Evolutionary conservation across 1,140 invertebrate genomes (phyloP).

Genomic region (Macrobrachium nipponense): DNA sequence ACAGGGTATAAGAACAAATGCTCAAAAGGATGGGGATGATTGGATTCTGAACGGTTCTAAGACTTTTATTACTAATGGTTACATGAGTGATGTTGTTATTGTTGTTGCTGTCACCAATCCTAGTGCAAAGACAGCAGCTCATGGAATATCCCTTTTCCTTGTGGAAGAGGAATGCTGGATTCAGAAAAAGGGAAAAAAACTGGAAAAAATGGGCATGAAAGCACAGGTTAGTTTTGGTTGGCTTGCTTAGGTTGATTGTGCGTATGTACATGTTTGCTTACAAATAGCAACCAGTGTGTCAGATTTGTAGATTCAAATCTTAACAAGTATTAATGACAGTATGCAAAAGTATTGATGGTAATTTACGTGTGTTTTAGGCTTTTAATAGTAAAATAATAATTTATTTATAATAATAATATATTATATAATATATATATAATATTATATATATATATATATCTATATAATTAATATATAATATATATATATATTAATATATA

Average conservation of each 20-base stretch:
- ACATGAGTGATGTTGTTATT: constrained; percentile 70
- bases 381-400: no score
- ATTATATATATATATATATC: no score
- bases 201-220: constrained; percentile 71
- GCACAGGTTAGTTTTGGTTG: constrained; percentile 66
- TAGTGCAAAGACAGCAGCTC: constrained; percentile 69
- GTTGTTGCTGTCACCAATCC: constrained; percentile 71
- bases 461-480: no score
- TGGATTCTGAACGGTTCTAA: constrained; percentile 72
- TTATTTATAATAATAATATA: no score
- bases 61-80: constrained; percentile 72
- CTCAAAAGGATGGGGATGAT: constrained; percentile 70
- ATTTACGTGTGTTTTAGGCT: no score
- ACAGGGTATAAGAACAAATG: constrained; percentile 70
- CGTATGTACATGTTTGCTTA: no score
- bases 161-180: constrained; percentile 71
- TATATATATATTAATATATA: no score
- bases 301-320: no score
- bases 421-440: no score
- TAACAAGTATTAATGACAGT: no score
- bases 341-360: no score
- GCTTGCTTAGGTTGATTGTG: not conserved
- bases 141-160: constrained; percentile 71
- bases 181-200: constrained; percentile 70
- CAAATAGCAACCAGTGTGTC: no score